Evolutionary conservation across 1,140 invertebrate species (phyloP).

Genomic region (Heliconius melpomene): DNA sequence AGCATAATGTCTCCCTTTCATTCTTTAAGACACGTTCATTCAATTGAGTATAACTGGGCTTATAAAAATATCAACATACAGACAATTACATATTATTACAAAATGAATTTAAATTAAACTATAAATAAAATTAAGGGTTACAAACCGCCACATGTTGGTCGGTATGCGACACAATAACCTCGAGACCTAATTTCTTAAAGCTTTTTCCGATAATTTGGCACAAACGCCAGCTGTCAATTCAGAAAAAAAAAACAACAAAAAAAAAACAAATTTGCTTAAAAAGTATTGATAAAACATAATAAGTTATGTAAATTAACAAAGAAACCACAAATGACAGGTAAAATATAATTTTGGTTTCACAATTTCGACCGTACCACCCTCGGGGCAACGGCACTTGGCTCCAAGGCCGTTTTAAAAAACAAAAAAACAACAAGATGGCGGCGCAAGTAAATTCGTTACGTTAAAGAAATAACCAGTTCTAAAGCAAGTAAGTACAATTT

Average conservation of each 20-base stretch:
- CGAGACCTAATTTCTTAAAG: conserved; percentile 32
- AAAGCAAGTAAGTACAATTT: conserved; percentile 50
- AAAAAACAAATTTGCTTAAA: conserved; percentile 20
- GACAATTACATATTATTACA: conserved; percentile 3
- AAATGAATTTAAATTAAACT: not conserved
- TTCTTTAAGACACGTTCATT: not conserved
- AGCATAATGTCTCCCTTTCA: not conserved
- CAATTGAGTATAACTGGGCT: not conserved
- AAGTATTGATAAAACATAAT: conserved; percentile 25
- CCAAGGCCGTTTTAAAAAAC: conserved; percentile 59
- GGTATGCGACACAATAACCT: conserved; percentile 23
- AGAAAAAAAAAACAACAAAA: conserved; percentile 22
- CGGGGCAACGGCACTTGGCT: conserved; percentile 54
- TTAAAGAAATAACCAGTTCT: conserved; percentile 52
- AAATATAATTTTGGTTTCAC: conserved; percentile 46
- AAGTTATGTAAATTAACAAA: conserved; percentile 27
- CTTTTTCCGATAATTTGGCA: not conserved
- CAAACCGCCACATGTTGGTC: not conserved
- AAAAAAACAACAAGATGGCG: conserved; percentile 55
- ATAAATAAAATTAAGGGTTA: conserved; percentile 10
- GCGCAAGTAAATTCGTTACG: conserved; percentile 43
- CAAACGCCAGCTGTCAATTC: conserved; percentile 9
- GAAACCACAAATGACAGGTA: conserved; percentile 53
- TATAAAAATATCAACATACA: conserved; percentile 5
- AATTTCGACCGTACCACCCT: conserved; percentile 40